Evolutionary conservation across 1,140 invertebrate genomes (phyloP).

Genomic region (Drosophila asahinai): DNA sequence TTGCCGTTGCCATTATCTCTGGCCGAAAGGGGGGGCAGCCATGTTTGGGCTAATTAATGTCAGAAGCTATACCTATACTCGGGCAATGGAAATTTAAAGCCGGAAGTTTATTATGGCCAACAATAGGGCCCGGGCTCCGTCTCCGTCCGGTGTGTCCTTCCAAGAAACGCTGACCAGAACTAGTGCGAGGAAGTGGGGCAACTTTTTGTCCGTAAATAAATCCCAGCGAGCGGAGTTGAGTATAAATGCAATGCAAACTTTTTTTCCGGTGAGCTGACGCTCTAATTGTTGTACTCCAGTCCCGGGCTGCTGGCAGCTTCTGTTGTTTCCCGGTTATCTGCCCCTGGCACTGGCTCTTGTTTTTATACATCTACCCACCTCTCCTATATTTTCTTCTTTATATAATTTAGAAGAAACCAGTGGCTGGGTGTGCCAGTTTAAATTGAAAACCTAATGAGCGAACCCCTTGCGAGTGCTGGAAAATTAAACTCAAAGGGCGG

Average conservation of each 20-base stretch:
- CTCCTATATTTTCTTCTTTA: not conserved
- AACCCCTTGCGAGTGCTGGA: conserved; percentile 44
- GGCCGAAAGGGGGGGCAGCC: conserved; percentile 20
- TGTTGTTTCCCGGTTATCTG: conserved; percentile 65
- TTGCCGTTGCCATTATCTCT: conserved; percentile 49
- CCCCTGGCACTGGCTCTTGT: conserved; percentile 18
- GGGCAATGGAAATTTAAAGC: conserved; percentile 75
- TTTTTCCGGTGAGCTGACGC: conserved; percentile 80
- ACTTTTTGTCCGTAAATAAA: conserved; percentile 73
- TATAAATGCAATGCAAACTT: conserved; percentile 83
- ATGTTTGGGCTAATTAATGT: conserved; percentile 81
- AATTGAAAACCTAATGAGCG: conserved; percentile 76
- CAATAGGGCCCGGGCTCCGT: conserved; percentile 51
- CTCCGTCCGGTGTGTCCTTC: conserved; percentile 13
- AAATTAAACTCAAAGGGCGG: conserved; percentile 60
- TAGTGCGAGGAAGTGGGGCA: not conserved
- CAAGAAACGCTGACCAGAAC: conserved; percentile 49
- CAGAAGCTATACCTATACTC: conserved; percentile 61
- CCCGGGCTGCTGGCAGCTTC: conserved; percentile 37
- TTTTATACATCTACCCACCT: not conserved
- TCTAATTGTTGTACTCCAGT: conserved; percentile 75
- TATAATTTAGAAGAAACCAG: conserved; percentile 22
- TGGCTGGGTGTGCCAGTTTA: conserved; percentile 36
- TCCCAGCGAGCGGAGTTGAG: conserved; percentile 59
- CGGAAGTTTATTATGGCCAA: conserved; percentile 79